Base-by-base conservation (phyloP, 2,113 vertebrate species). In the Aldabrachelys gigantea region DNA sequence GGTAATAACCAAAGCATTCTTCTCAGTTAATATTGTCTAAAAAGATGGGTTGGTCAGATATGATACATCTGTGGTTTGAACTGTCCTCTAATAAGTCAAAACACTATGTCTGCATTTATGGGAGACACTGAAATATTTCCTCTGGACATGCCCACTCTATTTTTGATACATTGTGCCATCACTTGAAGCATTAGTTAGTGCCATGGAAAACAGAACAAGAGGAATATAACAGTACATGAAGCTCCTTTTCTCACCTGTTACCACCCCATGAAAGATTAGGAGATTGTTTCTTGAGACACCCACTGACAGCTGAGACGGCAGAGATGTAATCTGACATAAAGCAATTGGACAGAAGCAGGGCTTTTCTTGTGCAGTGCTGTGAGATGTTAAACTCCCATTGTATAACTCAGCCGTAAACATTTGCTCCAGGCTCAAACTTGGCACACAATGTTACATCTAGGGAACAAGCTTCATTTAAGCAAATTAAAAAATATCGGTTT, bases 401-500 rank as follows among this genome's bases (percentile, higher is more conserved):
- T 95, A 91, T 95, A 95, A 69, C 59, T 96, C 88, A 95, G 81
- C 53, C 80, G 79, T 93, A 97, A n/a, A 96, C 81, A 94, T 92
- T 97, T 91, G 94, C n/a, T 97, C 69, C 85, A 91, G 94, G 97
- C n/a, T 79, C 57, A 91, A 97, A 97, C 56, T 81, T 69, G 94
- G 85, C 56, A 92, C 90, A 87, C 35, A 69, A 29, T 85, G 41
- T 94, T 94, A 81, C n/a, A 84, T 89, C 94, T 44, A 95, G 94
- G 94, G 94, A 97, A 27, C 59, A 92, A 85, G 89, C 94, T 92
- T 94, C 89, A 52, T 94, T 97, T 95, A 93, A 96, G 65, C 80
- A 97, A 97, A 97, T 97, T 89, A 29, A 96, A 96, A 97, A 97
- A 90, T 89, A 97, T 57, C 91, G 84, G 49, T 94, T 95, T 57